phyloP scores from a whole-genome alignment of 2,888 invertebrate genomes.

The Pseudococcus viburni region DNA sequence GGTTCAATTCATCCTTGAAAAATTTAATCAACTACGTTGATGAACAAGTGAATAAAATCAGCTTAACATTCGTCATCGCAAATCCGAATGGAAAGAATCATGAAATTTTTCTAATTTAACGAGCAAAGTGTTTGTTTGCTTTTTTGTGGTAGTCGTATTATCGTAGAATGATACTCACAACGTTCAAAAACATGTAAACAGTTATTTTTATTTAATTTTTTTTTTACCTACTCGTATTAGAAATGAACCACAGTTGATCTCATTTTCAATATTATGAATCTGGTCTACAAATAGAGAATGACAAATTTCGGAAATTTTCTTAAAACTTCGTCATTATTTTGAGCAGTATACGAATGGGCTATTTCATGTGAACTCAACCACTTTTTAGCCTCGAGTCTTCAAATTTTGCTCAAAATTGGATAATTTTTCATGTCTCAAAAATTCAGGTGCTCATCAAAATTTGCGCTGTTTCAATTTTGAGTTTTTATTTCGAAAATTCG shows the following conservation, averaged over 20 bases:
- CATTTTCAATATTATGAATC: not conserved
- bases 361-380: too few species aligned
- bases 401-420: too few species aligned
- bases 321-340: too few species aligned
- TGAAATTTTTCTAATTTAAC: not conserved
- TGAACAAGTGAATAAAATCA: not conserved
- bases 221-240: not conserved
- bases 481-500: too few species aligned
- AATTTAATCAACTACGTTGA: slow-evolving; percentile 2
- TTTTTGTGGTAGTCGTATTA: not conserved
- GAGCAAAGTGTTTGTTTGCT: not conserved
- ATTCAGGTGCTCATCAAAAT: too few species aligned
- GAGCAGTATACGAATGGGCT: too few species aligned
- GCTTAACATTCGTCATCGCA: not conserved
- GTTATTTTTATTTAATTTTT: not conserved
- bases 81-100: slow-evolving; percentile 8
- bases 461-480: too few species aligned
- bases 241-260: not conserved
- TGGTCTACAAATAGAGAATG: not conserved
- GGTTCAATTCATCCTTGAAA: not conserved
- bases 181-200: not conserved
- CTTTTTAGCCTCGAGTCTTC: too few species aligned
- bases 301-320: too few species aligned
- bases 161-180: not conserved
- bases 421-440: too few species aligned